These are phyloP conservation scores for Macrosoma leucophasiata DNA, from an alignment of 2,888 invertebrate species.

Conservation along the genomic window DNA sequence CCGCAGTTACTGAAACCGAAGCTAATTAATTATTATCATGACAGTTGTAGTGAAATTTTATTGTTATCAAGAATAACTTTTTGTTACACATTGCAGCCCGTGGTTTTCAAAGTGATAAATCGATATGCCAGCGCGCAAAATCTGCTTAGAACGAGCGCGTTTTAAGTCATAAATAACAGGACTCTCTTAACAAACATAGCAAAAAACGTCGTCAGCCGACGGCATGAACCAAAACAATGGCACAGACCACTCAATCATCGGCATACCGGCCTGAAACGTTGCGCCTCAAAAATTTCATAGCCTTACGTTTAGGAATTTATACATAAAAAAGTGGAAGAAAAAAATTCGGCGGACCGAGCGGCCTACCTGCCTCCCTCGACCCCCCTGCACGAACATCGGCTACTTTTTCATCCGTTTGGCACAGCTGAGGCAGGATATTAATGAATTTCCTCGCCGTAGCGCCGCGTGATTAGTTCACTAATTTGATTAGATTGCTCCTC, in stretches of 20 bases:
- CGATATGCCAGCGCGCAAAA: too few species aligned
- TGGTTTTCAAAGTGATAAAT: too few species aligned
- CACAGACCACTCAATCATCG: conserved; percentile 14
- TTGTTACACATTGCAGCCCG: too few species aligned
- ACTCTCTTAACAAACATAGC: too few species aligned
- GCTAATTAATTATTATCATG: too few species aligned
- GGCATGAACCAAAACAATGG: conserved; percentile 13
- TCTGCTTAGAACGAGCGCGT: too few species aligned
- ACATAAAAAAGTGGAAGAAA: conserved; percentile 28
- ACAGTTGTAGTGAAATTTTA: too few species aligned
- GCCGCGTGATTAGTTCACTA: conserved; percentile 79
- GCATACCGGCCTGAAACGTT: conserved; percentile 15
- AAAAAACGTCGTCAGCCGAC: conserved; percentile 9
- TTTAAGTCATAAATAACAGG: too few species aligned
- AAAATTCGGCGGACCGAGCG: conserved; percentile 16
- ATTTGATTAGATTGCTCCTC: conserved; percentile 76
- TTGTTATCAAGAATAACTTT: too few species aligned
- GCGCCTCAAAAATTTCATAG: conserved; percentile 26
- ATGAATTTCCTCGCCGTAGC: conserved; percentile 81
- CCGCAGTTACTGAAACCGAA: too few species aligned
- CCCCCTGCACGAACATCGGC: conserved; percentile 22
- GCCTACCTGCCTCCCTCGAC: conserved; percentile 19
- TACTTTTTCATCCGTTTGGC: conserved; percentile 50
- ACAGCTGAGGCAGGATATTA: conserved; percentile 77
- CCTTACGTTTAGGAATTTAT: conserved; percentile 30